Evolutionary conservation across 2,888 invertebrate species (phyloP).

Genomic region (Ypsolopha scabrella): DNA sequence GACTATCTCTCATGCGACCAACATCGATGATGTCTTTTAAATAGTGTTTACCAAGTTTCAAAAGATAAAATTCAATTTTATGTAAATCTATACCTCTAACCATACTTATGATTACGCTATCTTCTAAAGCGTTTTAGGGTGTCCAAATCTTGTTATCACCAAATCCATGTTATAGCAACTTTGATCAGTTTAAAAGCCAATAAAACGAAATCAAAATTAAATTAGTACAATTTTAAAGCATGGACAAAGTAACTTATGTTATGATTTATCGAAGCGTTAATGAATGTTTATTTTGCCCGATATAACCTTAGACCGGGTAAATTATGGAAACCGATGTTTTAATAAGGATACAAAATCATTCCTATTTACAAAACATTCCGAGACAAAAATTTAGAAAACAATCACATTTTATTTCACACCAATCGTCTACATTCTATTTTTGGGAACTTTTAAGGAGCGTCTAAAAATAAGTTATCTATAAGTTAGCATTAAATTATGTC

Average conservation of each 20-base stretch:
- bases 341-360: constrained; percentile 9
- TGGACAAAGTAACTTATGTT: constrained; percentile 21
- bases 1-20: constrained; percentile 4
- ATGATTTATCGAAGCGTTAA: constrained; percentile 35
- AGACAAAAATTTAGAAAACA: constrained; percentile 3
- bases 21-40: neutral
- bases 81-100: too few relatives aligned
- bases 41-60: too few relatives aligned
- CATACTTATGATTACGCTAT: neutral
- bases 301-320: neutral
- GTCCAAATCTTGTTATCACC: constrained; percentile 21
- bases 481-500: too few relatives aligned
- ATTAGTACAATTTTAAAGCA: constrained; percentile 41
- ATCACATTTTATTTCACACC: neutral
- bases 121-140: neutral
- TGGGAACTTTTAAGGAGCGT: too few relatives aligned
- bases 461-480: too few relatives aligned
- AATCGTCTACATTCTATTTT: neutral
- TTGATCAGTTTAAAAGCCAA: constrained; percentile 32
- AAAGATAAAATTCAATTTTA: too few relatives aligned
- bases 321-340: too few relatives aligned
- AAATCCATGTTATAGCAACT: constrained; percentile 39
- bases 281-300: constrained; percentile 38
- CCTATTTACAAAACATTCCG: constrained; percentile 18
- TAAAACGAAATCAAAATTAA: constrained; percentile 16